phyloP scores from a whole-genome alignment of 2,113 vertebrate species.

The Tursiops truncatus region DNA sequence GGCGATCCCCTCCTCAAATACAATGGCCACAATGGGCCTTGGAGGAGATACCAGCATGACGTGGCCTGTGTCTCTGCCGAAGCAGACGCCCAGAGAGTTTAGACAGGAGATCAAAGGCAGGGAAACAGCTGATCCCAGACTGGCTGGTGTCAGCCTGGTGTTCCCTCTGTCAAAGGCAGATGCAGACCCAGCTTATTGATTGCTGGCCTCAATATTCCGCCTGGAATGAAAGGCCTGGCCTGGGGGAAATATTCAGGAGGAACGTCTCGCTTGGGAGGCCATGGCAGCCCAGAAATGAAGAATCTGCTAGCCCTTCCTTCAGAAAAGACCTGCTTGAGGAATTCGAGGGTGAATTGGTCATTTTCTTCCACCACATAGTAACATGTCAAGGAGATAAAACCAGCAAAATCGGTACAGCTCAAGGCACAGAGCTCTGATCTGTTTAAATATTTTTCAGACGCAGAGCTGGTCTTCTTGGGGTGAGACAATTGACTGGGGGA shows the following conservation, averaged over 20 bases:
- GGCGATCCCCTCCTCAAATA: constrained; percentile 77
- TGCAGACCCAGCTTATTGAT: constrained; percentile 67
- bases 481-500: neutral
- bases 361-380: neutral
- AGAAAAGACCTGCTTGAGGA: neutral
- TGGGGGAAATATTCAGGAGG: neutral
- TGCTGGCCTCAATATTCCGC: neutral
- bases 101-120: constrained; percentile 82
- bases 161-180: constrained; percentile 77
- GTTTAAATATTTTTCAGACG: neutral
- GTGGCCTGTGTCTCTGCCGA: constrained; percentile 31
- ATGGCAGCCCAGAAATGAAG: neutral
- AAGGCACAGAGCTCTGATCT: neutral
- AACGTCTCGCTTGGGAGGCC: neutral
- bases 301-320: neutral
- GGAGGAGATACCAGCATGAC: constrained; percentile 75
- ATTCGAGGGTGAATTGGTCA: neutral
- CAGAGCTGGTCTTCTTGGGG: neutral
- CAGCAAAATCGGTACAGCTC: neutral
- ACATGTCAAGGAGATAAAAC: neutral
- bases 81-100: constrained; percentile 56
- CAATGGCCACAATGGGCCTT: constrained; percentile 68
- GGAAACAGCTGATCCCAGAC: constrained; percentile 81
- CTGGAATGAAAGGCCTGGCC: constrained; percentile 70
- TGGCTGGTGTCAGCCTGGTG: constrained; percentile 79